Evolutionary conservation across 1,140 invertebrate species (phyloP).

Genomic region (Argopecten irradians): DNA sequence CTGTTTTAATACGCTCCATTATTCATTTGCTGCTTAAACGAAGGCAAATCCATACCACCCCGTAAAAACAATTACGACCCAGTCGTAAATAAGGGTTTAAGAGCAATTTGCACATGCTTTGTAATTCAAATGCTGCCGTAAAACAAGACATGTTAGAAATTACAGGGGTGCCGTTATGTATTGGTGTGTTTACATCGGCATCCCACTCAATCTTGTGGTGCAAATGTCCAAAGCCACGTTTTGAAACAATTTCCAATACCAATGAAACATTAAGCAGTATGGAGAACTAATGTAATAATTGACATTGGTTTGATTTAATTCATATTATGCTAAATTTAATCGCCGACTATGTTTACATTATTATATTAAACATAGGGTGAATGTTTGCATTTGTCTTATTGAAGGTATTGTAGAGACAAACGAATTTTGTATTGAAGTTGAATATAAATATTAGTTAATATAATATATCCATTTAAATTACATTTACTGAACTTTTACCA

Average conservation of each 20-base stretch:
- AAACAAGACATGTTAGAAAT: constrained; percentile 18
- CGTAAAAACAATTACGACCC: background rate
- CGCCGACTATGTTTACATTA: background rate
- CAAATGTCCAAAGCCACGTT: background rate
- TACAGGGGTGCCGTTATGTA: background rate
- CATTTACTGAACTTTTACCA: too few species aligned
- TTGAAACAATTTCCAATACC: background rate
- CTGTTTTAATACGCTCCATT: background rate
- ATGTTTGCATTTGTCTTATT: too few species aligned
- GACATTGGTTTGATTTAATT: background rate
- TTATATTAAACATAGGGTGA: too few species aligned
- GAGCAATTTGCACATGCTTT: constrained; percentile 16
- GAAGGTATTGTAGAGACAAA: too few species aligned
- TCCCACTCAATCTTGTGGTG: background rate
- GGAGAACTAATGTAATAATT: background rate
- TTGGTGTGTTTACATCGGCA: background rate
- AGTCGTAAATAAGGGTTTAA: background rate
- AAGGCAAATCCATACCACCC: background rate
- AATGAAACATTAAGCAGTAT: background rate
- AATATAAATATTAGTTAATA: too few species aligned
- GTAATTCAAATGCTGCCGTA: background rate
- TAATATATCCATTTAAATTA: too few species aligned
- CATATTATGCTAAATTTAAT: background rate
- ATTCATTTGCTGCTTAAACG: background rate
- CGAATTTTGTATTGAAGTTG: too few species aligned